A percentile compares a stretch with the other conserved stretches of the same genome.
phyloP scores from a whole-genome alignment of 2,888 invertebrate species.

The Megastigmus dorsalis region DNA sequence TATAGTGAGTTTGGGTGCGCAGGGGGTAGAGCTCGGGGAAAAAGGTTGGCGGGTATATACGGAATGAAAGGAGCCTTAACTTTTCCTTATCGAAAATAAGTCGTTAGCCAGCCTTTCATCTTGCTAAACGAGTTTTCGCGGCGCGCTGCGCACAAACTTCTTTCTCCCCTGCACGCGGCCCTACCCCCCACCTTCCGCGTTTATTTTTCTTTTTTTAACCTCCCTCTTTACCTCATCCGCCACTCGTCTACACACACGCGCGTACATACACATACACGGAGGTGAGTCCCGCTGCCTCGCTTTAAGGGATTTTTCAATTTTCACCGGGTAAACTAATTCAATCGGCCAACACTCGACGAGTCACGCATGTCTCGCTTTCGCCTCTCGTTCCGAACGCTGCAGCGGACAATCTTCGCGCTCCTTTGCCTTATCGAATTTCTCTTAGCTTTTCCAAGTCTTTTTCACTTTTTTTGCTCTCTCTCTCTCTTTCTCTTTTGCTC shows the following conservation, averaged over 20 bases:
- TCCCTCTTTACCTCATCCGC: too few species aligned
- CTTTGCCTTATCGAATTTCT: too few species aligned
- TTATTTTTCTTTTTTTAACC: too few species aligned
- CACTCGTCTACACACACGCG: neutral
- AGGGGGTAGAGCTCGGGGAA: neutral
- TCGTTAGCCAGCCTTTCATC: slow-evolving; percentile 74
- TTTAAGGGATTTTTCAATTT: slow-evolving; percentile 74
- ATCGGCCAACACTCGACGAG: slow-evolving; percentile 58
- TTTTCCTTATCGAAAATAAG: slow-evolving; percentile 75
- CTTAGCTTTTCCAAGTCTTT: too few species aligned
- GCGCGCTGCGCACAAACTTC: slow-evolving; percentile 65
- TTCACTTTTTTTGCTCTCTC: slow-evolving; percentile 16
- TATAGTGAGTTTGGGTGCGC: too few species aligned
- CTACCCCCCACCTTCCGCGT: neutral
- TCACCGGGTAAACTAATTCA: slow-evolving; percentile 70
- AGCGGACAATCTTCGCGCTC: slow-evolving; percentile 30
- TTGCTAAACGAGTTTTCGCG: slow-evolving; percentile 74
- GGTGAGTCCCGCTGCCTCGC: slow-evolving; percentile 64
- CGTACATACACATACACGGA: neutral
- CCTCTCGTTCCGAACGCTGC: neutral
- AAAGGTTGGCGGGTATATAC: slow-evolving; percentile 8
- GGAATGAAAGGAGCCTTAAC: slow-evolving; percentile 69
- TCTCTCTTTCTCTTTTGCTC: neutral
- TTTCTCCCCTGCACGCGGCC: slow-evolving; percentile 38
- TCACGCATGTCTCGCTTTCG: slow-evolving; percentile 1